These are phyloP conservation scores for Papilio aristodemus DNA, from an alignment of 1,140 invertebrate species.

Conservation along the genomic window DNA sequence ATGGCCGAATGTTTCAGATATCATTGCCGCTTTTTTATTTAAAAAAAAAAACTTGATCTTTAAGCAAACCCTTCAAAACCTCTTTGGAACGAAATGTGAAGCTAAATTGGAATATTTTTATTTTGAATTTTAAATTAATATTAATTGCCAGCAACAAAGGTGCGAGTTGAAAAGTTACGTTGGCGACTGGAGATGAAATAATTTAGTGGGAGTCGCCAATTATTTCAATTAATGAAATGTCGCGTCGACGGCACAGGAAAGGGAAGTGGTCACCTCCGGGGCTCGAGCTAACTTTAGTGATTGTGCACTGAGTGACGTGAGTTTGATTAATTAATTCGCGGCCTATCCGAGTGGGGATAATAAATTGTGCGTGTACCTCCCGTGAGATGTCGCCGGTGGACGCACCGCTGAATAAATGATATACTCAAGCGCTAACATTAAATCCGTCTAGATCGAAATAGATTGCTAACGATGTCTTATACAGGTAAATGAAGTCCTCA, in stretches of 20 bases:
- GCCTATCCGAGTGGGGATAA: conserved; percentile 64
- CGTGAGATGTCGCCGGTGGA: conserved; percentile 72
- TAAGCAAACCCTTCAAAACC: conserved; percentile 13
- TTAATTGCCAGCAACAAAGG: conserved; percentile 32
- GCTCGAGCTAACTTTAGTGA: conserved; percentile 66
- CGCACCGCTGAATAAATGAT: conserved; percentile 72
- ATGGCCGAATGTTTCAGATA: conserved; percentile 10
- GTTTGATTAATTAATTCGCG: conserved; percentile 77
- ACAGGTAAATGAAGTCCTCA: conserved; percentile 75
- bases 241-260: conserved; percentile 75
- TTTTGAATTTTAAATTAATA: conserved; percentile 27
- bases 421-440: conserved; percentile 71
- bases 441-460: conserved; percentile 72
- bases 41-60: conserved; percentile 5
- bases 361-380: conserved; percentile 76
- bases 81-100: background rate
- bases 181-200: conserved; percentile 63
- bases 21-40: background rate
- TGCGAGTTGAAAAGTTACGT: conserved; percentile 53
- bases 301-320: conserved; percentile 74
- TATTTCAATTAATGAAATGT: conserved; percentile 77
- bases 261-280: conserved; percentile 57
- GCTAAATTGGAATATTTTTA: background rate
- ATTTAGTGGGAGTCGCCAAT: conserved; percentile 63
- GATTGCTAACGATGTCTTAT: conserved; percentile 74